phyloP scores from a whole-genome alignment of 2,888 invertebrate species.

The Dolichopus griseipennis region DNA sequence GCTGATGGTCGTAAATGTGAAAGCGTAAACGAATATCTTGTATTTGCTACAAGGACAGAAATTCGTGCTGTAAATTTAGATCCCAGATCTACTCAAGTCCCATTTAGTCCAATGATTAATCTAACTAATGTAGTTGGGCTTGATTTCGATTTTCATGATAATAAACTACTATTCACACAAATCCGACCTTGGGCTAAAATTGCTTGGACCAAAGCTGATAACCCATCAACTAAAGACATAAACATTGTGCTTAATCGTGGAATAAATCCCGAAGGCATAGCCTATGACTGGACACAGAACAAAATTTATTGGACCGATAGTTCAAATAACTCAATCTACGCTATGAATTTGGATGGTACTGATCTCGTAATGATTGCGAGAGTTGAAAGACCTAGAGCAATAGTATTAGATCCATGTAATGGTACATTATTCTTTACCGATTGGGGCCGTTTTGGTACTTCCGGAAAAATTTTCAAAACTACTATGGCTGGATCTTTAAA shows the following conservation, averaged over 20 bases:
- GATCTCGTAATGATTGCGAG: conserved; percentile 85
- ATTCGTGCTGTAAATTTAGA: conserved; percentile 85
- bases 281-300: conserved; percentile 96
- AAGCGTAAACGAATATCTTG: conserved; percentile 77
- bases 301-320: conserved; percentile 98
- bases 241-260: conserved; percentile 65
- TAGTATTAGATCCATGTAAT: conserved; percentile 94
- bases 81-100: conserved; percentile 68
- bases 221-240: conserved; percentile 54
- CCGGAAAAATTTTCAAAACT: conserved; percentile 87
- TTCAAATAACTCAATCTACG: conserved; percentile 86
- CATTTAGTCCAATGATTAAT: conserved; percentile 76
- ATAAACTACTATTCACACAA: conserved; percentile 84
- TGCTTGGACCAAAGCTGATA: conserved; percentile 66
- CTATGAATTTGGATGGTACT: conserved; percentile 83
- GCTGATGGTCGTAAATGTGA: conserved; percentile 64
- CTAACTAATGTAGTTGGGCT: conserved; percentile 89
- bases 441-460: conserved; percentile 88
- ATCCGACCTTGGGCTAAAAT: conserved; percentile 86
- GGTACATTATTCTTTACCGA: conserved; percentile 93
- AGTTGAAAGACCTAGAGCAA: conserved; percentile 87
- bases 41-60: conserved; percentile 90
- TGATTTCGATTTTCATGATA: conserved; percentile 87
- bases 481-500: conserved; percentile 95
- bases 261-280: conserved; percentile 87